These are phyloP conservation scores for Drosophila nr. perissopoda DNA, from an alignment of 2,888 invertebrate species.

Conservation along the genomic window DNA sequence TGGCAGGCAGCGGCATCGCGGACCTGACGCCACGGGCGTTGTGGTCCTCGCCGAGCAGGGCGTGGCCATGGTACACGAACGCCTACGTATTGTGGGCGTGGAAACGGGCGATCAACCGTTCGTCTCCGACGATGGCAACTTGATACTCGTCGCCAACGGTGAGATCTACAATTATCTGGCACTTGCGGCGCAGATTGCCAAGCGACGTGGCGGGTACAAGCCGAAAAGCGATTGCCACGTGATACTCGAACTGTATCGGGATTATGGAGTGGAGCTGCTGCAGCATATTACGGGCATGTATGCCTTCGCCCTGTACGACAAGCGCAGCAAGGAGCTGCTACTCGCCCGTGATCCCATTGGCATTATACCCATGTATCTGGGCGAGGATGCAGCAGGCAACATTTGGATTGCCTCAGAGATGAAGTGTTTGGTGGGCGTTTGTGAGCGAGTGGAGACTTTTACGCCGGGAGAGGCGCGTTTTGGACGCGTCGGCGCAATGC, in stretches of 20 bases:
- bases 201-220: conserved; percentile 75
- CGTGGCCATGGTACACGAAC: conserved; percentile 83
- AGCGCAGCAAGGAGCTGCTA: conserved; percentile 74
- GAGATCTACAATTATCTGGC: conserved; percentile 85
- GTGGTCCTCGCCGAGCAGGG: conserved; percentile 77
- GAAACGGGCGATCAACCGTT: conserved; percentile 83
- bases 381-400: conserved; percentile 82
- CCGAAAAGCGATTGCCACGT: conserved; percentile 84
- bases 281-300: conserved; percentile 84
- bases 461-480: conserved; percentile 81
- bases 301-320: conserved; percentile 83
- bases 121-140: conserved; percentile 74
- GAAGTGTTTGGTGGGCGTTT: conserved; percentile 83
- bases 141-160: conserved; percentile 84
- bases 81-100: conserved; percentile 82
- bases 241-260: conserved; percentile 83
- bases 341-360: conserved; percentile 85
- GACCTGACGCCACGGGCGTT: conserved; percentile 84
- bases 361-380: conserved; percentile 85
- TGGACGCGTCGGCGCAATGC: conserved; percentile 75
- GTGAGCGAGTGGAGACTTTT: conserved; percentile 79
- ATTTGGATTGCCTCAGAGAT: conserved; percentile 85
- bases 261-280: conserved; percentile 78
- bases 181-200: conserved; percentile 79
- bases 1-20: conserved; percentile 83